Conservation (phyloP, 2,888 invertebrate species). For the Eubasilissa splendida region DNA sequence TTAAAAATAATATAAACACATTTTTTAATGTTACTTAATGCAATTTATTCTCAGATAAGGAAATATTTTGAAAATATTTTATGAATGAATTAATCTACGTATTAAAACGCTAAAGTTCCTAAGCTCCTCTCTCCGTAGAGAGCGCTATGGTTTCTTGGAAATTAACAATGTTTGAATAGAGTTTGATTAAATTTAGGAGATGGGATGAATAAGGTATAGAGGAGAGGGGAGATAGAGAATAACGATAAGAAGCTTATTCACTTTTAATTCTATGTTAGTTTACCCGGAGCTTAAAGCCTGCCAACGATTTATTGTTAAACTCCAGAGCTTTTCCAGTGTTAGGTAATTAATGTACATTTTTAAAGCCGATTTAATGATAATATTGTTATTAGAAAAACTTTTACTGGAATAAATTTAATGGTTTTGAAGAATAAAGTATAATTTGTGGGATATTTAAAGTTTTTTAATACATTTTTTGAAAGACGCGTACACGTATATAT, state of each 20-base stretch:
- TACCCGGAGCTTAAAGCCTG: background rate
- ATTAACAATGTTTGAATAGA: slow-evolving; percentile 20
- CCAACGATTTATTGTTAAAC: slow-evolving; percentile 20
- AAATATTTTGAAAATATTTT: background rate
- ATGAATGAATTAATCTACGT: slow-evolving; percentile 3
- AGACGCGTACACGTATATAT: too few relatives aligned
- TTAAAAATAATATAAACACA: too few relatives aligned
- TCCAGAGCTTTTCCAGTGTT: background rate
- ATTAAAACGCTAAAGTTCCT: slow-evolving; percentile 4
- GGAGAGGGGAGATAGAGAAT: slow-evolving; percentile 14
- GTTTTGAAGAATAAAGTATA: too few relatives aligned
- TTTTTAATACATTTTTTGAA: too few relatives aligned
- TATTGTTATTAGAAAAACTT: too few relatives aligned
- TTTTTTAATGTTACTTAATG: too few relatives aligned
- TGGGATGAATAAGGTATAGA: slow-evolving; percentile 17
- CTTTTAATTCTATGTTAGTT: slow-evolving; percentile 25
- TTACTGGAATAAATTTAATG: too few relatives aligned
- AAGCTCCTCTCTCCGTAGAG: background rate
- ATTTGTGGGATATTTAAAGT: too few relatives aligned
- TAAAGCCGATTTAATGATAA: too few relatives aligned
- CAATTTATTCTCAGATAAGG: background rate
- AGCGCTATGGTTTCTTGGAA: slow-evolving; percentile 13
- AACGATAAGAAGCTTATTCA: slow-evolving; percentile 30
- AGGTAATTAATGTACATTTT: slow-evolving; percentile 2
- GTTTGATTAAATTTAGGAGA: slow-evolving; percentile 29